phyloP scores from a whole-genome alignment of 2,113 vertebrate genomes.

The Pelmatolapia mariae region DNA sequence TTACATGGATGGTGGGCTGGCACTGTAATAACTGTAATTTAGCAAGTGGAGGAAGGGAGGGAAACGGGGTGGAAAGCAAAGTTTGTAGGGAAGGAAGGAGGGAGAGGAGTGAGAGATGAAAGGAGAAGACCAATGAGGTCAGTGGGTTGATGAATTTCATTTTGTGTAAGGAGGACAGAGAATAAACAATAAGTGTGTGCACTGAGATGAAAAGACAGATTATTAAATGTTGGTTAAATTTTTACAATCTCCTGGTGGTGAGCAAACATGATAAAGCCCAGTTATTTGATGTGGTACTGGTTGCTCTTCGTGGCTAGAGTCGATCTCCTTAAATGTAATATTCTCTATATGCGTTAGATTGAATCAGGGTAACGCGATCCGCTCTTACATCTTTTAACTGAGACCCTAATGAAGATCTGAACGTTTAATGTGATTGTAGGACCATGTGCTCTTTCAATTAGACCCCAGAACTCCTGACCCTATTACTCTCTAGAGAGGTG shows the following conservation, averaged over 20 bases:
- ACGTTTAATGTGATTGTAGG: conserved; percentile 42
- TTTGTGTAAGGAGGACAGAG: not conserved
- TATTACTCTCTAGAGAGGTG: conserved; percentile 39
- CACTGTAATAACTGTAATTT: conserved; percentile 64
- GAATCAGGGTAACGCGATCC: conserved; percentile 27
- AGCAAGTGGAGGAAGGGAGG: conserved; percentile 18
- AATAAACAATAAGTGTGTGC: not conserved
- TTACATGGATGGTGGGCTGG: conserved; percentile 49
- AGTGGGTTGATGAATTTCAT: not conserved
- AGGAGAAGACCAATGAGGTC: not conserved
- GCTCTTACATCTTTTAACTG: not conserved
- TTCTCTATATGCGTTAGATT: not conserved
- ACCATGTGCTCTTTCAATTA: conserved; percentile 65
- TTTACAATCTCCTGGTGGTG: not conserved
- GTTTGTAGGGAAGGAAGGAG: not conserved
- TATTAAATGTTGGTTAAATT: not conserved
- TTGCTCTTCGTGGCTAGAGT: not conserved
- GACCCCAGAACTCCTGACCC: conserved; percentile 49
- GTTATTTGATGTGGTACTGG: not conserved
- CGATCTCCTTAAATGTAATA: not conserved
- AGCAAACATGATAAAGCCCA: not conserved
- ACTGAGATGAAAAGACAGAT: not conserved
- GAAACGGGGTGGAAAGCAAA: conserved; percentile 6
- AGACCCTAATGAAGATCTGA: conserved; percentile 44
- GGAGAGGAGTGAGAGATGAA: not conserved